Base-by-base conservation (phyloP, 2,888 invertebrate genomes). In the Lasioglossum zephyrum region DNA sequence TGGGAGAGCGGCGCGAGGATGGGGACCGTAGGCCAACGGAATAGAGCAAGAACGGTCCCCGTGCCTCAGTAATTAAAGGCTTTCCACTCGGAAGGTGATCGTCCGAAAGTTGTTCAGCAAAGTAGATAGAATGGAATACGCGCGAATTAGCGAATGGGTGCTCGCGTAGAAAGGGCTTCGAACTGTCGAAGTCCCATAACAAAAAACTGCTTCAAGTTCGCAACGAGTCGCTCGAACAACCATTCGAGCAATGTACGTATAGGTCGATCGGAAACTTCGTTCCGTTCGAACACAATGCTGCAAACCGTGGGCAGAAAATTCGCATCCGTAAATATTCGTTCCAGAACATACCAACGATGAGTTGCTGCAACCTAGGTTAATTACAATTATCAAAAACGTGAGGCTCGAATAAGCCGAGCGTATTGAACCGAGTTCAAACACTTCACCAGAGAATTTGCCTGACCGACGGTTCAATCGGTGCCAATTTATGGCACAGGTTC, bases 41-140 rank as follows among this genome's bases (percentile, higher is more conserved):
- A 72, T 26, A 77, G 69, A 13, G 41, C 53, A 72, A 73, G 31
- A 39, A 69, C 22, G 66, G 70, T 74, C 66, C 69, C 44, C 47
- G 70, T 39, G 78, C 72, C 57, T 79, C 70, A 60, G 85, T 87
- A 91, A 89, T 92, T 91, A 90, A 90, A 88, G 88, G 81, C 79
- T 82, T 87, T 87, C 80, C 73, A 75, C 77, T 86, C 60, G 86
- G 81, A 86, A 88, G 87, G 81, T 53, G 88, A 87, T 88, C 87
- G 81, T 66, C 84, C 77, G 86, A 85, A 86, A 89, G 82, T 85
- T 81, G 78, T 81, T 82, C 66, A 60, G 57, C 36, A 39, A 26
- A 77, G 77, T 36, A 74, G 44, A 53, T 31, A 70, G 44, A 84
- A 72, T 8, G 69, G 36, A 76, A 36, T 26, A 22, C 78, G 49